Percentiles rank a stretch among this genome's conserved stretches.
Conservation (phyloP, 2,113 vertebrate genomes). For the Falco punctatus region DNA sequence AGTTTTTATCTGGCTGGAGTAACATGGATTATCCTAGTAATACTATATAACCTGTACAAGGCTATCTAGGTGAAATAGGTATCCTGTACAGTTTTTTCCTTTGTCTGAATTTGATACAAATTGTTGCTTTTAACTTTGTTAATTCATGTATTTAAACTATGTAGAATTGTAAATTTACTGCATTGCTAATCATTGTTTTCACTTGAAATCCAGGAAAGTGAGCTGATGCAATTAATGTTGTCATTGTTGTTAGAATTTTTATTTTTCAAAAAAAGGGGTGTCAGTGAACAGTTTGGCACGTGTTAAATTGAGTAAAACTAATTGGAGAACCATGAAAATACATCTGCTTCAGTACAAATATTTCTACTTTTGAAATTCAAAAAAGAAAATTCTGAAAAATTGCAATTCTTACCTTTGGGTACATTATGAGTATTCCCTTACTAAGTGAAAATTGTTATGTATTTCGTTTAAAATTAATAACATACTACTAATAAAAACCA, state of each 20-base stretch:
- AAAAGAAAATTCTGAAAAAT: not conserved
- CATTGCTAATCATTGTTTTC: not conserved
- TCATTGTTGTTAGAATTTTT: not conserved
- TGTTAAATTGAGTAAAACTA: not conserved
- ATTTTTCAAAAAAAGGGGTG: accelerated
- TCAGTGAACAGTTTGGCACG: not conserved
- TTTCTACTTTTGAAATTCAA: not conserved
- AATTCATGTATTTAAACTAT: not conserved
- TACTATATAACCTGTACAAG: not conserved
- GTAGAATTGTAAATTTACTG: not conserved
- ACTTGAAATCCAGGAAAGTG: not conserved
- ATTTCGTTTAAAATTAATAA: not conserved
- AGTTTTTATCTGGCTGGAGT: too few species aligned
- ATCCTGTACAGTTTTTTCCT: not conserved
- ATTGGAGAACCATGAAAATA: not conserved
- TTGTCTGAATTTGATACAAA: not conserved
- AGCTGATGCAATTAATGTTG: not conserved
- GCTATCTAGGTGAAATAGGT: not conserved
- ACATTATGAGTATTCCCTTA: not conserved
- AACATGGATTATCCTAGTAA: not conserved
- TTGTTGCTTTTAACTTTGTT: not conserved
- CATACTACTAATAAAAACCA: not conserved
- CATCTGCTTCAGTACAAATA: not conserved
- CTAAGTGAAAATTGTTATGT: not conserved
- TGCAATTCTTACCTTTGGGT: not conserved